Conservation (phyloP, 2,888 invertebrate species). For the Polydrusus cervinus region DNA sequence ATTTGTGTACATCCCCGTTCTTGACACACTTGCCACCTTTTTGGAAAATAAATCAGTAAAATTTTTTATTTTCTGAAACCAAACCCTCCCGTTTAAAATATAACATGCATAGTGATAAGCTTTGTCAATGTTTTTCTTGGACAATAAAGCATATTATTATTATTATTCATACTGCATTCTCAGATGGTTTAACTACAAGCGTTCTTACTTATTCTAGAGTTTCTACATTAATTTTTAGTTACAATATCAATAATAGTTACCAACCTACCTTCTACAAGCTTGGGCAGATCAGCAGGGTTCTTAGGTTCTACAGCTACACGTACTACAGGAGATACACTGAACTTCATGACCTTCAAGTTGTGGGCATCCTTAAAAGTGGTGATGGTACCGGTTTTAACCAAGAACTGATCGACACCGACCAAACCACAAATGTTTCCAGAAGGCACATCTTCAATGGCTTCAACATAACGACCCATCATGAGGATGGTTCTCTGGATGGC, state of each 20-base stretch:
- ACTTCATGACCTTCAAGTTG: slow-evolving; percentile 99
- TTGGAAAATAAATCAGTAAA: no score
- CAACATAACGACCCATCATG: slow-evolving; percentile 99
- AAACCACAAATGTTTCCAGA: slow-evolving; percentile 99
- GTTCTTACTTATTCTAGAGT: no score
- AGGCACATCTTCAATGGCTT: slow-evolving; percentile 99
- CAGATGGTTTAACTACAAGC: no score
- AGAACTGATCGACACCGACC: slow-evolving; percentile 99
- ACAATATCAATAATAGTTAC: neutral
- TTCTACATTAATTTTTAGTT: no score
- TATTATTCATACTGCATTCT: no score
- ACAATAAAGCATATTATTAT: no score
- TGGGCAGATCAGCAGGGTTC: slow-evolving; percentile 99
- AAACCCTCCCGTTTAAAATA: no score
- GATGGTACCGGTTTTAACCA: slow-evolving; percentile 99
- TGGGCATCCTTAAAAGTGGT: slow-evolving; percentile 99
- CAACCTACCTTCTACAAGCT: slow-evolving; percentile 89
- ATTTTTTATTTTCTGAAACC: no score
- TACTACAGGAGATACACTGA: slow-evolving; percentile 99
- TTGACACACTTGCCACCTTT: no score
- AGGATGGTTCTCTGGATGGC: slow-evolving; percentile 99
- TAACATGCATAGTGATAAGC: no score
- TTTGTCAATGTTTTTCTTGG: no score
- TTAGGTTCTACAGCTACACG: slow-evolving; percentile 99
- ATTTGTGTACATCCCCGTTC: no score